Percentiles rank a stretch among this genome's conserved stretches.
phyloP scores from a whole-genome alignment of 2,797 vertebrate genomes.

The Chrysocyon brachyurus region DNA sequence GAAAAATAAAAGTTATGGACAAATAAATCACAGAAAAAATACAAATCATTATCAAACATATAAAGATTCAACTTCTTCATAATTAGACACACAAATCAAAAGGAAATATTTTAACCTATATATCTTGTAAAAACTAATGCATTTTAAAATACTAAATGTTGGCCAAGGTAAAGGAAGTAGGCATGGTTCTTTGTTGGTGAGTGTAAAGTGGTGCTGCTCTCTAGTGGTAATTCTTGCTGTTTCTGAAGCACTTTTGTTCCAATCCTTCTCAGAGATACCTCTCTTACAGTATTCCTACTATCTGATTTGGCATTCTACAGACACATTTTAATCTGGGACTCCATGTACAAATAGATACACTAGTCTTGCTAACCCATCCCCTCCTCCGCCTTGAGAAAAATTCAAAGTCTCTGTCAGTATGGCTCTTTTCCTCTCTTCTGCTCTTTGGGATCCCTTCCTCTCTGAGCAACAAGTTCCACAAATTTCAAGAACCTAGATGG shows the following conservation, averaged over 20 bases:
- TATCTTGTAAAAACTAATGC: not conserved
- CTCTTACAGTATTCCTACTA: conserved; percentile 7
- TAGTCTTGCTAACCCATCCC: not conserved
- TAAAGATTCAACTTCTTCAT: not conserved
- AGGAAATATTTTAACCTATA: not conserved
- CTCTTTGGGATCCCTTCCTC: not conserved
- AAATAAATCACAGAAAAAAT: conserved; percentile 5
- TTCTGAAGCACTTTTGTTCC: not conserved
- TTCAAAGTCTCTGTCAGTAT: not conserved
- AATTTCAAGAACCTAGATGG: not conserved
- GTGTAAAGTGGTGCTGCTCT: not conserved
- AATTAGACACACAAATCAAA: conserved; percentile 13
- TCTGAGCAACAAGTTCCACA: not conserved
- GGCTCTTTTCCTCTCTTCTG: not conserved
- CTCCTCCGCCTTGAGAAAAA: not conserved
- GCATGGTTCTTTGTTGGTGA: not conserved
- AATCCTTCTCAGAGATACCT: not conserved
- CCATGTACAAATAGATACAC: not conserved
- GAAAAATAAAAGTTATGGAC: conserved; percentile 14
- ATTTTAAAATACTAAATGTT: conserved; percentile 11
- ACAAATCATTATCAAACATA: not conserved
- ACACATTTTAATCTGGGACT: not conserved
- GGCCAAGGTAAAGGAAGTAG: not conserved
- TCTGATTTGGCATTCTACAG: not conserved
- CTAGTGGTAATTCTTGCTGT: not conserved